Base-by-base conservation (phyloP, 2,888 invertebrate species). In the Spisula subtruncata region DNA sequence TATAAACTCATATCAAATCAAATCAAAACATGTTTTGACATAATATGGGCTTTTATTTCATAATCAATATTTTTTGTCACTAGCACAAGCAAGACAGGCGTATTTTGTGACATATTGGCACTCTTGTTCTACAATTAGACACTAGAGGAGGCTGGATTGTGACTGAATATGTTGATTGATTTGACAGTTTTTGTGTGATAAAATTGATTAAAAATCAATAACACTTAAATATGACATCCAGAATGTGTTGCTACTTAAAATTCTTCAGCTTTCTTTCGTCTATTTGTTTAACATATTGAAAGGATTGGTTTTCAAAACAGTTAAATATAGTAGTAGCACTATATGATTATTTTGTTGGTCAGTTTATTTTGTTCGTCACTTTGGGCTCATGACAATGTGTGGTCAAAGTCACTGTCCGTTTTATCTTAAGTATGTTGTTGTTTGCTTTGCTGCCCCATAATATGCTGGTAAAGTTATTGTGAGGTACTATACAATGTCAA, bases 261-360 rank as follows among this genome's bases (percentile, higher is more conserved):
- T 60, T 60, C 60, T 60, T 60, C n/a, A 60, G 18, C 25, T 4
- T 66, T 66, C 60, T 66, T 25, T 25, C 25, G 25, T n/a, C 25
- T 60, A 12, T 66, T 66, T 66, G 60, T 66, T 60, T 66, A 66
- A 66, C 20, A 66, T 66, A 25, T 66, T 66, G 60, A 66, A 25
- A 66, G n/a, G 60, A 12, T 25, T 25, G 51, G 51, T 51, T 16
- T 16, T 66, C n/a, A 6, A 0, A 25, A 66, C n/a, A 66, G 60
- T 66, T 25, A 66, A 66, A 51, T 25, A 4, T 25, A 66, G 60
- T 66, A 51, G 51, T 51, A 51, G 41, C 51, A 1, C 51, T 51
- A 51, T 51, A 51, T 41, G 8, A 5, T 5, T 5, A 5, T 5
- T 41, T 51, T 0, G n/a, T 25, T 66, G 60, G n/a, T 66, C 25